A percentile compares a stretch with the other conserved stretches of the same genome.
These are phyloP conservation scores for Tapirus indicus DNA, from an alignment of 2,797 vertebrate species.

Conservation along the genomic window DNA sequence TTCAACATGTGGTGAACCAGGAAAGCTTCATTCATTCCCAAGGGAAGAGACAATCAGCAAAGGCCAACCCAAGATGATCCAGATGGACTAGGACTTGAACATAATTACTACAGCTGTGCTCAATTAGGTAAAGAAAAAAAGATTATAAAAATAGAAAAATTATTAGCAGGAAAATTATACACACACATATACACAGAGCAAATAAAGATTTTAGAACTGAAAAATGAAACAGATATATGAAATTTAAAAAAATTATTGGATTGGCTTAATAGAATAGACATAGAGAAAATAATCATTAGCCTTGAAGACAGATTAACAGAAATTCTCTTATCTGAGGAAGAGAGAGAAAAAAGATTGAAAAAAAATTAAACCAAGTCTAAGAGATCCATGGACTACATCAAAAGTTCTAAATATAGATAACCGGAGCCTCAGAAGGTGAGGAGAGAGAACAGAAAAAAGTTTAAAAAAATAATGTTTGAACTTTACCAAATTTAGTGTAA, in stretches of 20 bases:
- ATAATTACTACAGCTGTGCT: not conserved
- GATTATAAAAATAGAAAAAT: not conserved
- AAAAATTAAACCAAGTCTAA: not conserved
- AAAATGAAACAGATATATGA: not conserved
- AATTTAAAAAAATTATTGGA: not conserved
- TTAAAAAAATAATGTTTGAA: not conserved
- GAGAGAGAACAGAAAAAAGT: not conserved
- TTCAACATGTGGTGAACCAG: not conserved
- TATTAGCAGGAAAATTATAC: not conserved
- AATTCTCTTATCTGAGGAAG: not conserved
- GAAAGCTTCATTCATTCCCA: not conserved
- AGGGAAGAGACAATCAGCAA: not conserved
- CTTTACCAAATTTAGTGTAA: not conserved
- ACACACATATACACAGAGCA: fast-evolving
- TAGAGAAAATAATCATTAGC: not conserved
- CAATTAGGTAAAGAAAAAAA: not conserved
- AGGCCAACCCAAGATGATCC: not conserved
- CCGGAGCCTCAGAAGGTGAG: not conserved
- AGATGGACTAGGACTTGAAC: not conserved
- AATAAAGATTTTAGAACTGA: not conserved
- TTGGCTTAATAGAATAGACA: not conserved
- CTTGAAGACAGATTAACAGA: not conserved
- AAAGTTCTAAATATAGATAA: not conserved
- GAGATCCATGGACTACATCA: not conserved
- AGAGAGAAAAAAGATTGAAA: not conserved